These are phyloP conservation scores for Pithys albifrons DNA, from an alignment of 2,113 vertebrate genomes.

Conservation along the genomic window DNA sequence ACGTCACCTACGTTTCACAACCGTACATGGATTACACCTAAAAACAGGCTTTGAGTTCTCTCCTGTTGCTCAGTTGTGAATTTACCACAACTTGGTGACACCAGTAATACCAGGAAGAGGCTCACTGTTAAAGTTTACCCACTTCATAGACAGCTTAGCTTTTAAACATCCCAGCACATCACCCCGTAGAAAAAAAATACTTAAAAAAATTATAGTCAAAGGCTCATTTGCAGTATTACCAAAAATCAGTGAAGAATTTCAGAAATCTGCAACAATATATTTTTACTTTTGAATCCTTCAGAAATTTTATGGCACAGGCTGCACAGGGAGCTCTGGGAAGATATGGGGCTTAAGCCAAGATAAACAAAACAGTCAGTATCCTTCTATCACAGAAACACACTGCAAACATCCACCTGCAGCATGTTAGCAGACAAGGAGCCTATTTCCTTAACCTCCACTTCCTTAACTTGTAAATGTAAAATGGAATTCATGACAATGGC, in stretches of 20 bases:
- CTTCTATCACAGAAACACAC: background rate
- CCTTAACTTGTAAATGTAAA: background rate
- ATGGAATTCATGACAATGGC: background rate
- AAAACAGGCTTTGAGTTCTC: background rate
- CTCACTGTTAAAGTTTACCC: background rate
- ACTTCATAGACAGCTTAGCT: background rate
- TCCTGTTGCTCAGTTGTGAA: background rate
- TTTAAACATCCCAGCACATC: background rate
- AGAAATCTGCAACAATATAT: background rate
- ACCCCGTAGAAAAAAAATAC: background rate
- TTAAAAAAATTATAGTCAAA: background rate
- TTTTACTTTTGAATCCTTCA: background rate
- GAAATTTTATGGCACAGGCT: background rate
- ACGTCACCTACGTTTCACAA: background rate
- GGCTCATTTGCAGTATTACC: background rate
- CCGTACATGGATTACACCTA: background rate
- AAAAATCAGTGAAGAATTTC: background rate
- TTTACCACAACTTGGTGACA: background rate
- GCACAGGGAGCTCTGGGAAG: background rate
- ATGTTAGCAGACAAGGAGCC: background rate
- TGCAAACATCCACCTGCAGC: background rate
- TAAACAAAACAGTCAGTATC: background rate
- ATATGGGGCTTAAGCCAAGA: background rate
- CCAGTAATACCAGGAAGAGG: background rate
- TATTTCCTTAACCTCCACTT: background rate